Conservation (phyloP, 1,140 invertebrate species). For the Eriosoma lanigerum region DNA sequence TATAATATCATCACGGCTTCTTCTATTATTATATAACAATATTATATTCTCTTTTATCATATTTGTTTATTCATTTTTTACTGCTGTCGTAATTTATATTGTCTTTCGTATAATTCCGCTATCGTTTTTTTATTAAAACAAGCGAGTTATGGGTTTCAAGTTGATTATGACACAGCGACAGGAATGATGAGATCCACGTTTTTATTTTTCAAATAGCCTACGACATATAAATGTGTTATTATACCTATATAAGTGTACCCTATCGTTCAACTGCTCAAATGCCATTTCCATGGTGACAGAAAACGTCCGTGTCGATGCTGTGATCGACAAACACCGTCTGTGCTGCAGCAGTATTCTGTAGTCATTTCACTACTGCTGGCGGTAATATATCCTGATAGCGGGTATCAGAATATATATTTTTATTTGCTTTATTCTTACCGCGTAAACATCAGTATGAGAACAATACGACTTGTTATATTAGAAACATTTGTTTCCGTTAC, state of each 20-base stretch:
- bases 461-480: too few relatives aligned
- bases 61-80: conserved; percentile 4
- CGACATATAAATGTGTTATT: not conserved
- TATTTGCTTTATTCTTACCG: conserved; percentile 14
- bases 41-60: not conserved
- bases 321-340: conserved; percentile 41
- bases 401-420: not conserved
- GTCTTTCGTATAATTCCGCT: not conserved
- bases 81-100: conserved; percentile 10
- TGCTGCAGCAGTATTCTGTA: not conserved
- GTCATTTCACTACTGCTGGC: conserved; percentile 10
- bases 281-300: conserved; percentile 35
- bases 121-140: conserved; percentile 20
- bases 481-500: too few relatives aligned
- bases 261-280: conserved; percentile 20
- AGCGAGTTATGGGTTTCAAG: not conserved
- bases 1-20: not conserved
- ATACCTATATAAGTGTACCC: not conserved
- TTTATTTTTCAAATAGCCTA: not conserved
- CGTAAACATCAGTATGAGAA: not conserved
- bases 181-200: conserved; percentile 6
- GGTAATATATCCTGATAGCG: not conserved
- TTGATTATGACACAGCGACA: conserved; percentile 28
- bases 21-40: too few relatives aligned
- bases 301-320: conserved; percentile 12